Base-by-base conservation (phyloP, 1,140 invertebrate species). In the Pseudomyrmex gracilis region DNA sequence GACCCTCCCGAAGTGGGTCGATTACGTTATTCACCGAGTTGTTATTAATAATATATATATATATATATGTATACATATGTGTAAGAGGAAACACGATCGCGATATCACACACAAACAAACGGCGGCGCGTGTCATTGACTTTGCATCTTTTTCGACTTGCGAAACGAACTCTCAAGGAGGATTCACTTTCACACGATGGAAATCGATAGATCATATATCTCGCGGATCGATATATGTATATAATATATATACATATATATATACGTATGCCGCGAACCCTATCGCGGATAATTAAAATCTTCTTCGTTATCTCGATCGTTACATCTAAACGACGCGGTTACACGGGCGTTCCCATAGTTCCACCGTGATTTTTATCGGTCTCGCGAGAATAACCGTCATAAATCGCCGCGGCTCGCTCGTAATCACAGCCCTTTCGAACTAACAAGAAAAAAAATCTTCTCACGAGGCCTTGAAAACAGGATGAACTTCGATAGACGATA, bases 111-210 rank as follows among this genome's bases (percentile, higher is more conserved):
- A 2, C 20, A 8, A n/a, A n/a, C 24, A 15, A 57, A 34, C 34
- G 34, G 34, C 34, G 34, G 34, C 24, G 12, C 53, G 12, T 34
- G 63, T 74, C 57, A 55, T 22, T 82, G 71, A 66, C 53, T 77
- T 76, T 71, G n/a, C 20, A 64, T 70, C 34, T 43, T 70, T 84
- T 87, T 73, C 20, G 22, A 53, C 57, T 88, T 85, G 61, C 43
- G 64, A 85, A 76, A 88, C 53, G 43, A 15, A 66, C 49, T 34
- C 5, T 34, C 34, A 34, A 34, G 34, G 34, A 34, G 7, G 71
- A 85, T 87, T 88, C 87, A 66, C 87, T 88, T 87, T 88, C 86
- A 68, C 86, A 77, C 60, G 83, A 55, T 87, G 60, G 86, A 85
- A 82, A 88, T 60, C 77, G 66, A 34, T 20, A 24, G 86, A 85